Evolutionary conservation across 2,888 invertebrate species (phyloP), one percentile per base, ranked within the genome.

Genomic region (Actias luna): DNA sequence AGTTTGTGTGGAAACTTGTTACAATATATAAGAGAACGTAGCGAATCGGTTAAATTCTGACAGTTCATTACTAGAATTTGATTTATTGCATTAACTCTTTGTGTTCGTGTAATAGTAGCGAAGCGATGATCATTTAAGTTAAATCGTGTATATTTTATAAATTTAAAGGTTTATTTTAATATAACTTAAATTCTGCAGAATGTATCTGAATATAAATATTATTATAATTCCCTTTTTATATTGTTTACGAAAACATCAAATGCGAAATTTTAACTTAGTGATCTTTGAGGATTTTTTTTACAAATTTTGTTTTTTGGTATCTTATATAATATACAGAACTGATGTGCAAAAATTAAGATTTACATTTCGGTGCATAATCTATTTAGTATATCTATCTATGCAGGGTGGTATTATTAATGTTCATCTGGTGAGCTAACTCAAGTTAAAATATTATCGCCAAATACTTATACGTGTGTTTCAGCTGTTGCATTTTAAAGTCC

Each of bases 51-150:
- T 77, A 72, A 79, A 80, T 77, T 79, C 70, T 76, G 84, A 87
- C 88, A 78, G 88, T 89, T 87, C 88, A 88, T 89, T 88, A 88
- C 85, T 87, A 87, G 80, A 84, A 83, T 88, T 86, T 88, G 87
- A 89, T 88, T 88, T 87, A 88, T 88, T 74, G 83, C 74, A 73
- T 72, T 78, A 70, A 77, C 77, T 81, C 76, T 73, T 25, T 12
- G 35, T 35, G 35, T 35, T 58, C 7, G 18, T 31, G 22, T 33
- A 25, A 18, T 35, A 35, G 36, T 59, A 59, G 36, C 18, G 59
- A 36, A 35, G 36, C 27, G n/a, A 16, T 59, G 36, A 16, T 33
- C n/a, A 55, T 55, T 29, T 52, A 12, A 27, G 25, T 52, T 55
- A 55, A 55, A 55, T 55, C 1, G 29, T 55, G 2, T 14, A 55